Evolutionary conservation across 2,113 vertebrate species (phyloP), one percentile per base, ranked within the genome.

Genomic region (Epinephelus cyanopodus): DNA sequence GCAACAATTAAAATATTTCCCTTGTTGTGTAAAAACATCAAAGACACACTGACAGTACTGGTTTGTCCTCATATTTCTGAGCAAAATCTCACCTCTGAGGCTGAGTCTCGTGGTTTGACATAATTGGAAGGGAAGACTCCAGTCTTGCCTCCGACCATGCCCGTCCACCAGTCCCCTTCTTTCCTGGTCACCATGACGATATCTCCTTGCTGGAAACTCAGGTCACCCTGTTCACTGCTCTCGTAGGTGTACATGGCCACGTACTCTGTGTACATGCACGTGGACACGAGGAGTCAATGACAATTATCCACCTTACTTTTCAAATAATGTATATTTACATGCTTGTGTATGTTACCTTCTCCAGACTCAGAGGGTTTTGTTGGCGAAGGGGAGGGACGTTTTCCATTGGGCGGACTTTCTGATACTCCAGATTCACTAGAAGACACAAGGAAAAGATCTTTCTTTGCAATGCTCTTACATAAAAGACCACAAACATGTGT

Each of bases 81-180:
- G 3, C 47, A 1, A 9, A 6, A 7, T 18, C 77, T 89, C 68
- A 99, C 98, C 96, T 99, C 98, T 15, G 96, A 95, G 19, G 97
- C 96, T 0, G 97, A 96, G 84, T 99, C 98, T 84, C 98, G 97
- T 73, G 97, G 98, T 92, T 97, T 97, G 91, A 99, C 98, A 77
- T 99, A 99, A 94, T 99, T 99, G 84, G 98, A 99, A 15, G 98
- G 98, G 90, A 99, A 99, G 89, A 99, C 98, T 77, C 98, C 98
- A 0, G 96, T 96, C 93, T 97, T 98, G 73, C 97, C 97, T 48
- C 95, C 96, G 71, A 97, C 96, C 18, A 95, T 95, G 45, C 98
- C 98, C 0, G 98, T 99, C 98, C 98, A 99, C 98, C 98, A 99
- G 88, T 99, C 98, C 1, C 98, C 98, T 91, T 99, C 98, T 93